Evolutionary conservation across 2,113 vertebrate species (phyloP).

Genomic region (Motacilla tschutschensis): DNA sequence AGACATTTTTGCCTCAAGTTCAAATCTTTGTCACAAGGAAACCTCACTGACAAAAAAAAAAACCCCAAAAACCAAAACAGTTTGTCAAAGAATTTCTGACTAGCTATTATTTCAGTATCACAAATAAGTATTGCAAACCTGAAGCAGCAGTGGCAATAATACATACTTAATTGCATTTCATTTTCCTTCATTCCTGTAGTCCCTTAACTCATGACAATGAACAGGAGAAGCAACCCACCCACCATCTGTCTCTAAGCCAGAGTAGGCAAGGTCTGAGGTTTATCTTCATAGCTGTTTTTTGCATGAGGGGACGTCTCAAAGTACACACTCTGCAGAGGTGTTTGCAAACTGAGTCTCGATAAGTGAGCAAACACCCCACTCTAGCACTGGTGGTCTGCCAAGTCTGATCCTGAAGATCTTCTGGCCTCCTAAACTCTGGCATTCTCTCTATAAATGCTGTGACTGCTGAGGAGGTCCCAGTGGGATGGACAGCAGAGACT

Average conservation of each 20-base stretch:
- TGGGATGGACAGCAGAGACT: fast-evolving
- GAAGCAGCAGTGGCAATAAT: neutral
- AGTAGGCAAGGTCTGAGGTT: neutral
- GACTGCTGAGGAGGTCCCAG: neutral
- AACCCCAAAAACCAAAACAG: neutral
- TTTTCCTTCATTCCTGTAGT: neutral
- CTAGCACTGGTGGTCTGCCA: neutral
- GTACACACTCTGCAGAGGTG: neutral
- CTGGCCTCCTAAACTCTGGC: neutral
- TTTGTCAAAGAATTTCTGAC: neutral
- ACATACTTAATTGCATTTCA: neutral
- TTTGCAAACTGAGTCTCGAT: neutral
- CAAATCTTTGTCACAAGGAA: neutral
- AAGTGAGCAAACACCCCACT: neutral
- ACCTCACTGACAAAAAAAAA: fast-evolving
- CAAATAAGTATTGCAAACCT: neutral
- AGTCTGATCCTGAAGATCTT: neutral
- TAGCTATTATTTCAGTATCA: neutral
- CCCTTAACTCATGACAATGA: neutral
- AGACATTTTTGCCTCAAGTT: fast-evolving
- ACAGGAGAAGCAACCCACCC: neutral
- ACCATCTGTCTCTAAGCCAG: neutral
- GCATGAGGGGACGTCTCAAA: neutral
- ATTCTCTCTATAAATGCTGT: neutral
- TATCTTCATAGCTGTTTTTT: neutral